Base-by-base conservation (phyloP, 2,113 vertebrate species). In the Bubo scandiacus region DNA sequence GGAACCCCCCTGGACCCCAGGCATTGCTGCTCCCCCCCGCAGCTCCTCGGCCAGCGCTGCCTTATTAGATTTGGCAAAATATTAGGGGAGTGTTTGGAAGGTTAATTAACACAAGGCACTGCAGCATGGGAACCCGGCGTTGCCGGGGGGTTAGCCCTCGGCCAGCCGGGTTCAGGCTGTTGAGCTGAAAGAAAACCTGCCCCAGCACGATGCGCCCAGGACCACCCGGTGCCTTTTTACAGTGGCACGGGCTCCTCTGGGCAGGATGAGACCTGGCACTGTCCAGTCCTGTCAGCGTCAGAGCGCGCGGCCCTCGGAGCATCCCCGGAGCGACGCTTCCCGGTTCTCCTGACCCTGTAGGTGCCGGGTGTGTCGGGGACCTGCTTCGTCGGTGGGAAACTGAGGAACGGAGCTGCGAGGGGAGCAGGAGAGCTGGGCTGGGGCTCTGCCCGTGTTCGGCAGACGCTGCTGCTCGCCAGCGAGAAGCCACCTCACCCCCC, bases 211-310 rank as follows among this genome's bases (percentile, higher is more conserved):
- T 0, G n/a, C 0, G 0, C 61, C 30, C 47, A 3, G 63, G 74
- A 78, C 42, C 84, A 49, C 80, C 84, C 14, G 5, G 40, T 2
- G 4, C 61, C 30, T 14, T 34, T 9, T 15, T 1, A 3, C 19
- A 9, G 43, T 16, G 1, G 2, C 3, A 6, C 1, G 0, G 8
- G 11, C 42, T 22, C 20, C 40, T 8, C 8, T 0, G 29, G 0
- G 36, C 49, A 8, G 63, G 81, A 61, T 25, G 5, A 8, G 59
- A 32, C 26, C 86, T 0, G 23, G 52, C 57, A 49, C 45, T 3
- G 0, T 11, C n/a, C 25, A 0, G 20, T 34, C 42, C 57, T 7
- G 32, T 1, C 66, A 6, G 68, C 3, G 0, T 23, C 30, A 4
- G 36, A 40, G 30, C 40, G 0, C 0, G 5, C 9, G 8, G 2